These are phyloP conservation scores for Myanophis thanlyinensis DNA, from an alignment of 2,113 vertebrate genomes.

Conservation along the genomic window DNA sequence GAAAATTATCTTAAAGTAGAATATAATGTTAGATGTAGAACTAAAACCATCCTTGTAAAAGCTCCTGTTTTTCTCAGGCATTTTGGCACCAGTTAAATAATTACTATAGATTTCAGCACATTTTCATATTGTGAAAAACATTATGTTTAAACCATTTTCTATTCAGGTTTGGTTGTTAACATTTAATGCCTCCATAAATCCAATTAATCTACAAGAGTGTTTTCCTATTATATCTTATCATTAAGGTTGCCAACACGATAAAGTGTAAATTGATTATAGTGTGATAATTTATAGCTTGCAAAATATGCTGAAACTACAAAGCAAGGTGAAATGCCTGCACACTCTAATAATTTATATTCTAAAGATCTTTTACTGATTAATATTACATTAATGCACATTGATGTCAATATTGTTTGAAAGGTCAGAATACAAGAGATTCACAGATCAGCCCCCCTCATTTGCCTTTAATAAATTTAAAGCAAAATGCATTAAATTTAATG, in stretches of 20 bases:
- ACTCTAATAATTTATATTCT: neutral
- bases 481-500: neutral
- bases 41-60: neutral
- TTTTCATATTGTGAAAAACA: constrained; percentile 40
- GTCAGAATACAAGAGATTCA: neutral
- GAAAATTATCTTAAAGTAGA: neutral
- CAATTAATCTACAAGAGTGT: constrained; percentile 58
- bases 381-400: neutral
- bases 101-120: constrained; percentile 44
- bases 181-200: constrained; percentile 39
- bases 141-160: constrained; percentile 33
- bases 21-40: neutral
- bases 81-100: constrained; percentile 48
- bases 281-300: constrained; percentile 58
- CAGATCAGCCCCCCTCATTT: neutral
- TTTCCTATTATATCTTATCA: constrained; percentile 54
- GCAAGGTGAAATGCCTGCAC: neutral
- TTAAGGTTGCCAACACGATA: constrained; percentile 56
- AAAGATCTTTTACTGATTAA: neutral
- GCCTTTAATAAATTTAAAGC: neutral
- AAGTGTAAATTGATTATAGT: constrained; percentile 45
- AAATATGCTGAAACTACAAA: constrained; percentile 45
- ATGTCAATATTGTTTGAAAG: neutral
- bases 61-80: constrained; percentile 27
- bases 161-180: constrained; percentile 40